Evolutionary conservation across 1,140 invertebrate species (phyloP).

Genomic region (Chrysomallon squamiferum): DNA sequence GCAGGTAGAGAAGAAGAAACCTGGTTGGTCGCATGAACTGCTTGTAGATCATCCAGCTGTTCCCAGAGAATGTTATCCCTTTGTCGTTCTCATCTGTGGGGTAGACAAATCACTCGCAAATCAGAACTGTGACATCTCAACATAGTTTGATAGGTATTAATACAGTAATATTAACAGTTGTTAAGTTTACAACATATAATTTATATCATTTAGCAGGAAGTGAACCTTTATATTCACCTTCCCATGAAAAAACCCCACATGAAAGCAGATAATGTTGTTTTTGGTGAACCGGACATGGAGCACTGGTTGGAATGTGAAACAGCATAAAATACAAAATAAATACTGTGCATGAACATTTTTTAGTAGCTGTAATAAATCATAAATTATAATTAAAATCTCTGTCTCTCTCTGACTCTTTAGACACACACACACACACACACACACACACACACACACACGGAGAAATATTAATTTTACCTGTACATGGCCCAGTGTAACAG

Average conservation of each 20-base stretch:
- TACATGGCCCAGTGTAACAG: slow-evolving; percentile 33
- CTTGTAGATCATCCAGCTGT: slow-evolving; percentile 16
- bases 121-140: not conserved
- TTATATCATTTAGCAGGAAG: too few relatives aligned
- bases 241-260: slow-evolving; percentile 2
- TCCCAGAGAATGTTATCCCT: slow-evolving; percentile 14
- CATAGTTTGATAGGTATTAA: not conserved
- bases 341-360: too few relatives aligned
- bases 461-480: too few relatives aligned
- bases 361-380: too few relatives aligned
- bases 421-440: too few relatives aligned
- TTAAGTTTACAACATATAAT: too few relatives aligned
- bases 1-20: slow-evolving; percentile 18
- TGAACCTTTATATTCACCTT: too few relatives aligned
- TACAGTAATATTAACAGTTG: too few relatives aligned
- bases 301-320: slow-evolving; percentile 27
- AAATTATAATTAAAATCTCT: too few relatives aligned
- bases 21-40: slow-evolving; percentile 4
- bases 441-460: too few relatives aligned
- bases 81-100: slow-evolving; percentile 17
- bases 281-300: slow-evolving; percentile 23
- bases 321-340: slow-evolving; percentile 20
- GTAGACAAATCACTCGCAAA: not conserved
- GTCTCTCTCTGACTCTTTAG: too few relatives aligned
- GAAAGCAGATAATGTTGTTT: slow-evolving; percentile 10